Conservation (phyloP, 2,888 invertebrate species). For the Eilema griseolum region DNA sequence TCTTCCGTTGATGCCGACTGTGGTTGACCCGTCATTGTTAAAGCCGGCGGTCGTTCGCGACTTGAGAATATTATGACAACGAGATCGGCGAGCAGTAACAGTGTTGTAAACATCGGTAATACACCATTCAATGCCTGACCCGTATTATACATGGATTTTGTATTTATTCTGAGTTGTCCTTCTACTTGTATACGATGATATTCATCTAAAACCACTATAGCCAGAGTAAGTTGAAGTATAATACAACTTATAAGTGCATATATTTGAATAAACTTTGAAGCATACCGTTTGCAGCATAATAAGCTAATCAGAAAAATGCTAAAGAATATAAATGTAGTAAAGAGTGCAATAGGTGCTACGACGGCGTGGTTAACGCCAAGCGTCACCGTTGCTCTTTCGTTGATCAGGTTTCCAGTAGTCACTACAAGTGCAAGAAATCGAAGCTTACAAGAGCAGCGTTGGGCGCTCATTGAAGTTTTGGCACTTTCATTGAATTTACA, state of each 20-base stretch:
- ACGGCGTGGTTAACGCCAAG: conserved; percentile 66
- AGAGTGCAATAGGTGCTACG: conserved; percentile 67
- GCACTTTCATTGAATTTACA: conserved; percentile 22
- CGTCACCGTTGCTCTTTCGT: conserved; percentile 66
- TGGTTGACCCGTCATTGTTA: neutral
- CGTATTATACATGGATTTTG: conserved; percentile 39
- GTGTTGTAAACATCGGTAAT: conserved; percentile 68
- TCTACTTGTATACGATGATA: neutral
- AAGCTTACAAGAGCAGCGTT: conserved; percentile 62
- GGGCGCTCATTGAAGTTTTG: conserved; percentile 61
- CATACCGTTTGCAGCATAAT: conserved; percentile 34
- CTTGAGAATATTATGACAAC: conserved; percentile 62
- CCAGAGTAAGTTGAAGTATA: conserved; percentile 58
- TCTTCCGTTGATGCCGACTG: neutral
- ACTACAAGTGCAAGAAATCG: conserved; percentile 67
- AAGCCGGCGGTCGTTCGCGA: conserved; percentile 32
- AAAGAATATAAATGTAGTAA: conserved; percentile 68
- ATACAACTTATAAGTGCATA: conserved; percentile 67
- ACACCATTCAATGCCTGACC: conserved; percentile 67
- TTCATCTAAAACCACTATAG: conserved; percentile 62
- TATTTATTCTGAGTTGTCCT: neutral
- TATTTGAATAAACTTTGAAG: conserved; percentile 66
- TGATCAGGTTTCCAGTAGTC: conserved; percentile 71
- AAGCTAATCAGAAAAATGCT: conserved; percentile 59
- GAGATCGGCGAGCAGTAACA: conserved; percentile 68